Evolutionary conservation across 1,140 invertebrate species (phyloP), one percentile per base, ranked within the genome.

Genomic region (Dufourea novaeangliae): DNA sequence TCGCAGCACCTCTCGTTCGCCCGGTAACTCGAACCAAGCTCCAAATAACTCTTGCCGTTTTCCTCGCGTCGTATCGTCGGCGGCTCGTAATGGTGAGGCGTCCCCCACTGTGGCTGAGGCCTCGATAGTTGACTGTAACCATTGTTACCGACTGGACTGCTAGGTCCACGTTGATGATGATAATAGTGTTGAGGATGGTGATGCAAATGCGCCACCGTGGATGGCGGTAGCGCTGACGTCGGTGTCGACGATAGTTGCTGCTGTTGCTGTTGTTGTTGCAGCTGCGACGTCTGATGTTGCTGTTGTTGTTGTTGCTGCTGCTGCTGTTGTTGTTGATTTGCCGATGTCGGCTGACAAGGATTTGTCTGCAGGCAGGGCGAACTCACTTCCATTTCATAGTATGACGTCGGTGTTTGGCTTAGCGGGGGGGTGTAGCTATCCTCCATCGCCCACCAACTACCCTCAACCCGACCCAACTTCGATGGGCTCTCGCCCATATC

Each of bases 21-120:
- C n/a, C 91, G 91, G 71, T 91, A 92, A 83, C 91, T 93, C 63
- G 95, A 95, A 73, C 97, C 97, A 73, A 98, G 93, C 91, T 97
- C 97, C 85, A 97, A 92, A 91, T 97, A 98, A 64, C 96, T 97
- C 91, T 98, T 98, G 80, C 97, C 97, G 88, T 97, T 97, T 90
- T 97, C 97, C 79, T 97, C 97, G 84, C 96, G 95, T 59, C 96
- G 95, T 90, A 97, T 97, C 84, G 96, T 97, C 87, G 97, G 96
- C 86, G 96, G 96, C 61, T 94, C 93, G 86, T 94, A 94, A 76
- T 92, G 89, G 75, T 91, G 90, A 56, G 93, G 93, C 11, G 92
- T 87, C 44, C 91, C 91, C 91, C 93, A 93, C 75, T 93, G 92
- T 14, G 93, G 88, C 82, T 92, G 85, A 37, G 91, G 87, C 87